These are phyloP conservation scores for Zeus faber DNA, from an alignment of 2,113 vertebrate genomes.

Conservation along the genomic window DNA sequence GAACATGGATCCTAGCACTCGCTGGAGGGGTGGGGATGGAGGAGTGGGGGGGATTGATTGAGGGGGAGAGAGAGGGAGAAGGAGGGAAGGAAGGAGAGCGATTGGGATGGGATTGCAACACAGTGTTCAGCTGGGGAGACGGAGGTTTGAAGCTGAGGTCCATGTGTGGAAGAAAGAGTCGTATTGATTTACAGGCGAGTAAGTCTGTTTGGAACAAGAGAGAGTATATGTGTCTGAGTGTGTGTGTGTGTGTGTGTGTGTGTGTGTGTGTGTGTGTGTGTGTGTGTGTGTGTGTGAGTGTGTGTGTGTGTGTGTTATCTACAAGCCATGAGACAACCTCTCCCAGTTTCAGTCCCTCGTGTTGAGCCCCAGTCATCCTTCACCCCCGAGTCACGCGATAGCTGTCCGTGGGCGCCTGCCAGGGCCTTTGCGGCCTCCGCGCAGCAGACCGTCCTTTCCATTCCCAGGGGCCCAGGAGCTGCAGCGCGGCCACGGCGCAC, in stretches of 20 bases:
- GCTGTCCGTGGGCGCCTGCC: conserved; percentile 42
- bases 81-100: too few species aligned
- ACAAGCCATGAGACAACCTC: too few species aligned
- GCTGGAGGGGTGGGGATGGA: too few species aligned
- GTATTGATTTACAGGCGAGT: too few species aligned
- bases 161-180: too few species aligned
- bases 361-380: too few species aligned
- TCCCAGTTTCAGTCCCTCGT: too few species aligned
- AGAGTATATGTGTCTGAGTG: conserved; percentile 9
- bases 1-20: too few species aligned
- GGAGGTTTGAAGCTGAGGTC: not conserved
- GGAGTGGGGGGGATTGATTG: too few species aligned
- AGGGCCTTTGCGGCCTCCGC: conserved; percentile 50
- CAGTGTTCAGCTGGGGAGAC: conserved; percentile 8
- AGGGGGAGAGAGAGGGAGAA: not conserved
- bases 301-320: conserved; percentile 18
- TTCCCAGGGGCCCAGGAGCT: conserved; percentile 54
- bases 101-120: not conserved
- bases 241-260: conserved; percentile 6
- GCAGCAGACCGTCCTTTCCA: conserved; percentile 36
- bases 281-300: conserved; percentile 1
- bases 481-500: conserved; percentile 44
- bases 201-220: too few species aligned
- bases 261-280: conserved; percentile 9
- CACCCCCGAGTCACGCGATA: conserved; percentile 58